phyloP scores from a whole-genome alignment of 2,797 vertebrate species.

The Onychomys torridus region DNA sequence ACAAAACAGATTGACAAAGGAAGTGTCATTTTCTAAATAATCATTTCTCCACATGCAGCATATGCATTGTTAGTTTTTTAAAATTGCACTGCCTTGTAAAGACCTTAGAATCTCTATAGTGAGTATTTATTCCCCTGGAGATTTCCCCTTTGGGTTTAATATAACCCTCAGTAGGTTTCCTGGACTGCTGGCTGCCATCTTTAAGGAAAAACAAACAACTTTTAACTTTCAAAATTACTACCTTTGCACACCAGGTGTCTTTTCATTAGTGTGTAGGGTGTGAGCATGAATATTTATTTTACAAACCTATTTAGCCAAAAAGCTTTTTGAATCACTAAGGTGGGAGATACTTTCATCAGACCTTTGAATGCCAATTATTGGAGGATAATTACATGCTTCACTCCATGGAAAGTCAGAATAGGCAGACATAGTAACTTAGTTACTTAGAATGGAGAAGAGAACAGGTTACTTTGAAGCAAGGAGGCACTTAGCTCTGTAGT shows the following conservation, averaged over 20 bases:
- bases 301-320: conserved; percentile 40
- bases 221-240: conserved; percentile 73
- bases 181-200: not conserved
- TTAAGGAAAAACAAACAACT: not conserved
- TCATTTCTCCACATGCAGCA: conserved; percentile 30
- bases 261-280: conserved; percentile 79
- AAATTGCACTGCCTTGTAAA: conserved; percentile 53
- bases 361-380: conserved; percentile 52
- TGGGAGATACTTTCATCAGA: not conserved
- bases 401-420: conserved; percentile 9
- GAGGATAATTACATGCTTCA: conserved; percentile 43
- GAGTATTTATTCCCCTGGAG: conserved; percentile 35
- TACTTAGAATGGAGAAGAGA: not conserved
- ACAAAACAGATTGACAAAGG: conserved; percentile 49
- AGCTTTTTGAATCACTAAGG: conserved; percentile 37
- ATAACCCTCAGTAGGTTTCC: conserved; percentile 50
- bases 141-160: conserved; percentile 50
- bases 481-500: not conserved
- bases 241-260: conserved; percentile 79
- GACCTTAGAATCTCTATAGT: conserved; percentile 43
- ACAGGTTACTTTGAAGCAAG: not conserved
- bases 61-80: conserved; percentile 23
- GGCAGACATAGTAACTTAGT: not conserved
- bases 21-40: conserved; percentile 67
- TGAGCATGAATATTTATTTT: conserved; percentile 72